Conservation (phyloP, 92 coral and sea anemone genomes). For the Palythoa grandis region DNA sequence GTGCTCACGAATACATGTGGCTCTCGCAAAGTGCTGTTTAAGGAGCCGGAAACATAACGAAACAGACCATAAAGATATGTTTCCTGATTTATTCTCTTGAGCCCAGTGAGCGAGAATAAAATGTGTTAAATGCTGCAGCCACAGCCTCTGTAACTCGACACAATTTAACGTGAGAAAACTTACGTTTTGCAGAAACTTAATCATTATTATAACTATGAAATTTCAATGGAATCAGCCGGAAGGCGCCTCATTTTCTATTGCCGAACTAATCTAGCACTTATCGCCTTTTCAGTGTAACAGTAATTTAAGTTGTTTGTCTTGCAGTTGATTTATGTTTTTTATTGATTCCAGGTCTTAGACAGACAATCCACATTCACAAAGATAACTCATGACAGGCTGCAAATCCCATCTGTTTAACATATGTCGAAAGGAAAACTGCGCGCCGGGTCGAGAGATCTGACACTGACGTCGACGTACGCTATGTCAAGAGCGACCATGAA, state of each 20-base stretch:
- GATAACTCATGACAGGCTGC: background rate
- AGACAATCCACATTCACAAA: background rate
- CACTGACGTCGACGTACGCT: background rate
- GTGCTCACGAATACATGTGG: no score
- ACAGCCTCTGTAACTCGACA: background rate
- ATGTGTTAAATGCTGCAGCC: no score
- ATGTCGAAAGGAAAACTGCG: background rate
- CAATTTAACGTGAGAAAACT: background rate
- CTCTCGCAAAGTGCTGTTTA: no score
- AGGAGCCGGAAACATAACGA: no score
- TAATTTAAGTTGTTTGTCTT: background rate
- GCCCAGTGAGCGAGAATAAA: no score
- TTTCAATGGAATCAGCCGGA: background rate
- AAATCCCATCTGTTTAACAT: conserved; percentile 11
- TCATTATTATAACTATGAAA: background rate
- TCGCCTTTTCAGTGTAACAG: conserved; percentile 5
- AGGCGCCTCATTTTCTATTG: background rate
- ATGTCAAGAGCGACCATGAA: background rate
- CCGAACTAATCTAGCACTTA: conserved; percentile 14
- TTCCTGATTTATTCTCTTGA: no score
- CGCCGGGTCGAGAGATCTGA: background rate
- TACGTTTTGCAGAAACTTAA: background rate
- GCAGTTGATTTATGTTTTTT: conserved; percentile 4
- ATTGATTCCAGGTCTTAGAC: background rate
- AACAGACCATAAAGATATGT: no score